Conservation (phyloP, 1,140 invertebrate genomes). For the Diplogasteroides magnus region DNA sequence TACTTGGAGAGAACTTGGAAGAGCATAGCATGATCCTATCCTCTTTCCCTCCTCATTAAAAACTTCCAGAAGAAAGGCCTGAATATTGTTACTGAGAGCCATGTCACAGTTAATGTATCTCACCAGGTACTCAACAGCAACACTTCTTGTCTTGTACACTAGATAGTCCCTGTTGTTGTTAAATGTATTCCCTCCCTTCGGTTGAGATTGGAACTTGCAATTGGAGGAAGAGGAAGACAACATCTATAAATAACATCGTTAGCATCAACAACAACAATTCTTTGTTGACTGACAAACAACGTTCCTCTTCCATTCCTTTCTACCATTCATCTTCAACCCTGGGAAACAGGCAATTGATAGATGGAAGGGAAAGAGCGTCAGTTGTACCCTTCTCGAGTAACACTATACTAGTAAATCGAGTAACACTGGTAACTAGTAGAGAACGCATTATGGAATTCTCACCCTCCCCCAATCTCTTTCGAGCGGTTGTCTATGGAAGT, state of each 20-base stretch:
- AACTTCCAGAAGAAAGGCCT: conserved; percentile 51
- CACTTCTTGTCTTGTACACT: conserved; percentile 44
- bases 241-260: background rate
- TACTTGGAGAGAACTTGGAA: conserved; percentile 41
- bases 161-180: conserved; percentile 46
- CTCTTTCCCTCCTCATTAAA: conserved; percentile 34
- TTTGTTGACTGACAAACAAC: too few relatives aligned
- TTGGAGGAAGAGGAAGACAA: conserved; percentile 1
- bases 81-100: background rate
- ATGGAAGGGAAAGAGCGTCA: too few relatives aligned
- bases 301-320: too few relatives aligned
- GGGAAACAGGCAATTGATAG: too few relatives aligned
- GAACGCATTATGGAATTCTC: too few relatives aligned
- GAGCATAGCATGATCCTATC: conserved; percentile 47
- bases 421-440: too few relatives aligned
- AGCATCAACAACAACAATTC: background rate
- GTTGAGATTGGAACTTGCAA: conserved; percentile 41
- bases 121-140: conserved; percentile 52
- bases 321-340: too few relatives aligned
- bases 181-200: conserved; percentile 42
- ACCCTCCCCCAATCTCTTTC: too few relatives aligned
- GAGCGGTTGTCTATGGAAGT: too few relatives aligned
- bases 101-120: background rate
- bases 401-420: too few relatives aligned
- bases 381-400: too few relatives aligned